These are phyloP conservation scores for Sitta carolinensis DNA, from an alignment of 2,797 vertebrate species.

Conservation along the genomic window DNA sequence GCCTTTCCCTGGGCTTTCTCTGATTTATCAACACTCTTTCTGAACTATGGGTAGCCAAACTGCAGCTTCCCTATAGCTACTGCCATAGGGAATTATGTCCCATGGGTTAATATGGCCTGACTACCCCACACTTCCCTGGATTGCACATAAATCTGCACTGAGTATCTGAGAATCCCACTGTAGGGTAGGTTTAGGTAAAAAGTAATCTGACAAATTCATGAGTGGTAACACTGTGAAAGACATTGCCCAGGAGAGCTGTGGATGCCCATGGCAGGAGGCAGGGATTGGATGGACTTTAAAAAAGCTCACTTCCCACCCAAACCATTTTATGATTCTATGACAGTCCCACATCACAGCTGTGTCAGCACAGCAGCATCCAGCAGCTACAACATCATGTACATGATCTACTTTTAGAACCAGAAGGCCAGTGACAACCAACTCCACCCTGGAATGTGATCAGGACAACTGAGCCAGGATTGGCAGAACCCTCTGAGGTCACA, in stretches of 20 bases:
- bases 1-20: background rate
- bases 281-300: background rate
- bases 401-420: background rate
- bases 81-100: background rate
- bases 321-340: background rate
- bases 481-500: conserved; percentile 37
- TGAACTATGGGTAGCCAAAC: background rate
- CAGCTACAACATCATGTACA: background rate
- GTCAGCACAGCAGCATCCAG: background rate
- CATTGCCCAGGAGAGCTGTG: background rate
- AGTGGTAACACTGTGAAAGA: background rate
- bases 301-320: background rate
- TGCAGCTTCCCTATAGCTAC: background rate
- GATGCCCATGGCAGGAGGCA: background rate
- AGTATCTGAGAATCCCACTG: background rate
- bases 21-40: background rate
- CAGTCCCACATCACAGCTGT: background rate
- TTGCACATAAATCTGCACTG: fast-evolving
- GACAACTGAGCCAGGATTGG: background rate
- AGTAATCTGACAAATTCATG: background rate
- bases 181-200: background rate
- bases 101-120: background rate
- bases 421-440: background rate
- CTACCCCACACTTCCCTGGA: background rate
- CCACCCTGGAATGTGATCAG: background rate